Base-by-base conservation (phyloP, 2,113 vertebrate genomes). In the Lepus americanus region DNA sequence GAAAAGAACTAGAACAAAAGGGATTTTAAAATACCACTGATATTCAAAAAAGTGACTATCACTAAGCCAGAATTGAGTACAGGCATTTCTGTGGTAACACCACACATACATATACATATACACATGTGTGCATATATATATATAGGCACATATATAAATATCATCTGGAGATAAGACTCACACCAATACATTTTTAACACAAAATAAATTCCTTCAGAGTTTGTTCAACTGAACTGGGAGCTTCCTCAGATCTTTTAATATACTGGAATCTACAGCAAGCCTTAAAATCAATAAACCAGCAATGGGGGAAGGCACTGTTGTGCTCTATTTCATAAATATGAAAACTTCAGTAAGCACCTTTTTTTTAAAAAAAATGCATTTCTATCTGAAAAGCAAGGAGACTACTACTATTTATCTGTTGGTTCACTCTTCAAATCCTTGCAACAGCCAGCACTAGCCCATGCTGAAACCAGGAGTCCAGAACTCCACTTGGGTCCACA, bases 151-250 rank as follows among this genome's bases (percentile, higher is more conserved):
- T 17, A 55, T 8, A 55, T 17, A 94, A 90, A 76, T 90, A 87
- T 51, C 44, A 92, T 44, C 70, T 61, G 78, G 9, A 94, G 33
- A 77, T 39, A 90, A 44, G 13, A 23, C 86, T 88, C 33, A 64
- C 14, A 86, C 64, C 63, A 89, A 12, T 66, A 70, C 90, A 14
- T 94, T 94, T 82, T 63, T 83, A 86, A 82, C 20, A 67, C n/a
- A 93, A 59, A 8, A 10, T 25, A 91, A 90, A 49, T 80, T 31
- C 61, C 31, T 59, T 92, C n/a, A 92, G 3, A 84, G 49, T 49
- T 84, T 87, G 29, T 70, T 64, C 27, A 90, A 70, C 17, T 53
- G 33, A 94, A 81, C 16, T 31, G 44, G 33, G 2, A 61, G 79
- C 12, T 64, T 95, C 77, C 23, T 72, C 64, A 72, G 53, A 51